phyloP scores from a whole-genome alignment of 1,140 invertebrate species.

The Aradophagus sp. region DNA sequence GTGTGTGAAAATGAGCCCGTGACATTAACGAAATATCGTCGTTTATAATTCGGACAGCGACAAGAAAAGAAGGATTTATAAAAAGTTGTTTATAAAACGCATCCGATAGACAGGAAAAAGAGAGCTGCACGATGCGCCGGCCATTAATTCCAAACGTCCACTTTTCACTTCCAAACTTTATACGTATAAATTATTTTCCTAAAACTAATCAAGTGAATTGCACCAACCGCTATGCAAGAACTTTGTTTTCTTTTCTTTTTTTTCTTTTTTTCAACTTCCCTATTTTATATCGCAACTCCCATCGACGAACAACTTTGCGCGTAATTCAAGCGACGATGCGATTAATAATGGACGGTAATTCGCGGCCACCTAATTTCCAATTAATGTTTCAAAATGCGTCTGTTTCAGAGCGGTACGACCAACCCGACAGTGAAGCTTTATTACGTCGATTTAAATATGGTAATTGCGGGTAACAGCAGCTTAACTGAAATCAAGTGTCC shows the following conservation, averaged over 20 bases:
- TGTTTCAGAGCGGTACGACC: conserved; percentile 81
- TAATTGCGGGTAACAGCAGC: conserved; percentile 67
- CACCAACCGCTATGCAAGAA: neutral
- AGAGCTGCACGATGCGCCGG: neutral
- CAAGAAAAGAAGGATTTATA: neutral
- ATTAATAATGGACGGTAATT: conserved; percentile 15
- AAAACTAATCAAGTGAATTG: conserved; percentile 19
- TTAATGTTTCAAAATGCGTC: conserved; percentile 20
- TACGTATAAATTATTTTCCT: conserved; percentile 11
- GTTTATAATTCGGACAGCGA: no score
- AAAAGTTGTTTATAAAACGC: conserved; percentile 3
- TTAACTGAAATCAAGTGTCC: conserved; percentile 74
- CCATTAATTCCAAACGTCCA: conserved; percentile 12
- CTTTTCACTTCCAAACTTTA: conserved; percentile 7
- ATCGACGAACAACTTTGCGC: conserved; percentile 4
- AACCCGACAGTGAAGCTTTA: conserved; percentile 85
- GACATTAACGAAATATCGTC: no score
- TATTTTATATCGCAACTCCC: no score
- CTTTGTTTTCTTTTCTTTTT: conserved; percentile 2
- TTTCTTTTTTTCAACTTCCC: neutral
- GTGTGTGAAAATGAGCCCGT: no score
- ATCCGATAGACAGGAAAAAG: conserved; percentile 3
- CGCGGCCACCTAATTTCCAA: neutral
- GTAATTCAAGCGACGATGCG: neutral
- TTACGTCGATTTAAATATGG: conserved; percentile 78